phyloP scores from a whole-genome alignment of 1,140 invertebrate species.

The Camponotus floridanus region DNA sequence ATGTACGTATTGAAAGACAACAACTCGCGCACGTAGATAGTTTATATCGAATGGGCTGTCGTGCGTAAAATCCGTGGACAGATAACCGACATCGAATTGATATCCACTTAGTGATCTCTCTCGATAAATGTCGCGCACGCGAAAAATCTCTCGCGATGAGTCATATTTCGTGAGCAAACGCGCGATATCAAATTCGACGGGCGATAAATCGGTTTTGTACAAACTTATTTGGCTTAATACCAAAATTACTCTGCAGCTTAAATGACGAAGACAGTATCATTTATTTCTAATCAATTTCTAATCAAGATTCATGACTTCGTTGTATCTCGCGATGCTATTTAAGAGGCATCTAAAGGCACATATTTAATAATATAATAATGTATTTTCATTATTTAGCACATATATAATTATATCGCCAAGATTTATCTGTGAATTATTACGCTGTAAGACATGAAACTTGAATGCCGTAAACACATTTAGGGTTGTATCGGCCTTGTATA shows the following conservation, averaged over 20 bases:
- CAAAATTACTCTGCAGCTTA: constrained; percentile 2
- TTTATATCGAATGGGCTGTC: not conserved
- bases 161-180: constrained; percentile 8
- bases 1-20: not conserved
- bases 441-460: constrained; percentile 24
- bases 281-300: not conserved
- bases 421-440: constrained; percentile 10
- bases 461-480: constrained; percentile 42
- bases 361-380: not conserved
- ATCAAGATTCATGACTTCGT: not conserved
- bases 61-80: not conserved
- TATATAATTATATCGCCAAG: not conserved
- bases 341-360: too few relatives aligned
- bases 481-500: constrained; percentile 39
- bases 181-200: constrained; percentile 16
- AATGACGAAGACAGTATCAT: constrained; percentile 7
- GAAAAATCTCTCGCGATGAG: constrained; percentile 16
- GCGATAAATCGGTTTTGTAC: constrained; percentile 8
- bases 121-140: constrained; percentile 1
- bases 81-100: constrained; percentile 18
- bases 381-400: not conserved
- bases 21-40: not conserved
- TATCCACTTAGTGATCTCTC: constrained; percentile 38
- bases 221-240: constrained; percentile 20
- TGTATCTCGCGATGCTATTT: not conserved